phyloP scores from a whole-genome alignment of 2,888 invertebrate genomes.

The Acanthoscelides obtectus region DNA sequence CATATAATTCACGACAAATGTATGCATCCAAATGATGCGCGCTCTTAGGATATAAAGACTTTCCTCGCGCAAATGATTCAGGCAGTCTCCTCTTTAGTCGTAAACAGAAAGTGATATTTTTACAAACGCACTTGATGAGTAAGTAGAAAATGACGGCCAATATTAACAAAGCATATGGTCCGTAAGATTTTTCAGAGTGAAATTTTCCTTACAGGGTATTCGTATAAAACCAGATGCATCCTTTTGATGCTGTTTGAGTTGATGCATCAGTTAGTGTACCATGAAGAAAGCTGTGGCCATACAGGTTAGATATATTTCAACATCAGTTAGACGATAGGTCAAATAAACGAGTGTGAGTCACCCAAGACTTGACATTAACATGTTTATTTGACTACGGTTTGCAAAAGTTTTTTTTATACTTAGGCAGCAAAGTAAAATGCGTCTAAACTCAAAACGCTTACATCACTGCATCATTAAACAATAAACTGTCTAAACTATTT shows the following conservation, averaged over 20 bases:
- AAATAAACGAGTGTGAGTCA: too few species aligned
- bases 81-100: not conserved
- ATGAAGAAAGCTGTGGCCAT: slow-evolving; percentile 13
- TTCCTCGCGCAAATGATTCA: not conserved
- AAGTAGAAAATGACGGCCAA: not conserved
- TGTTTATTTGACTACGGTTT: too few species aligned
- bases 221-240: slow-evolving; percentile 20
- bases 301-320: slow-evolving; percentile 8
- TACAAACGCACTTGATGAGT: not conserved
- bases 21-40: too few species aligned
- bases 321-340: not conserved
- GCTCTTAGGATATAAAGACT: too few species aligned
- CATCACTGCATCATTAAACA: too few species aligned
- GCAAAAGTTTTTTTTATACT: too few species aligned
- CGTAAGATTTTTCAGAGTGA: slow-evolving; percentile 24
- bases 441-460: too few species aligned
- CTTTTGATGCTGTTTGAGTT: slow-evolving; percentile 8
- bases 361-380: too few species aligned
- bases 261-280: slow-evolving; percentile 8
- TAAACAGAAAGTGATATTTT: not conserved
- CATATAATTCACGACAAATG: too few species aligned
- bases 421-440: too few species aligned
- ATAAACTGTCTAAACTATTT: too few species aligned
- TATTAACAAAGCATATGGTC: slow-evolving; percentile 20
- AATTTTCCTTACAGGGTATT: slow-evolving; percentile 20